Evolutionary conservation across 2,888 invertebrate genomes (phyloP), one percentile per base, ranked within the genome.

Genomic region (Drosophila percnosoma): DNA sequence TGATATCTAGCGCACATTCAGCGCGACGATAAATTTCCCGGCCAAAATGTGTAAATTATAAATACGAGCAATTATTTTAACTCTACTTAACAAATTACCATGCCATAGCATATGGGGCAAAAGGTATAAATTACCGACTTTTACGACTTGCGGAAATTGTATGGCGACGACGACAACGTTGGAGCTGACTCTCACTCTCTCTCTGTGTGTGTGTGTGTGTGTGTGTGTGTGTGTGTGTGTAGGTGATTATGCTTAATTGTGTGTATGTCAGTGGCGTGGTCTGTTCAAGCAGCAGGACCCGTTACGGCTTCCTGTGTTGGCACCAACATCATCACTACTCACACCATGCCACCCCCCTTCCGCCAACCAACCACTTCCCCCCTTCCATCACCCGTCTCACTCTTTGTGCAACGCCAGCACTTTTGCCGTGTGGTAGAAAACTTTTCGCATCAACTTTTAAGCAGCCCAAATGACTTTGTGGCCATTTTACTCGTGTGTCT

Each of bases 21-120:
- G 83, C 85, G 83, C 80, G 87, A 83, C 91, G 90, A 93, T 93
- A 93, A 92, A 92, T 93, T 92, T 91, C 85, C 86, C 84, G 80
- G 84, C 87, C 91, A 90, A 91, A 92, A 92, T 92, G 93, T 93
- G 92, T 93, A 93, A 93, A 92, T 93, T 93, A 93, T 93, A 93
- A 92, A 93, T 93, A 92, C 92, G 91, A 92, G 92, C 93, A 93
- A 93, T 93, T 93, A 93, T 93, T 93, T 93, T 92, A 92, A 93
- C 92, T 93, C 92, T 92, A 93, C 92, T 93, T 93, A 93, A 93
- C 93, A 93, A 93, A 93, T 93, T 93, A 93, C 92, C 92, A 91
- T 92, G 92, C 91, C 92, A 85, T 73, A 87, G 92, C 93, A 92
- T 92, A 92, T 92, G 92, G 91, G 91, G 90, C 91, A 83, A 87